These are phyloP conservation scores for Drosophila mercatorum DNA, from an alignment of 2,888 invertebrate species.

Conservation along the genomic window DNA sequence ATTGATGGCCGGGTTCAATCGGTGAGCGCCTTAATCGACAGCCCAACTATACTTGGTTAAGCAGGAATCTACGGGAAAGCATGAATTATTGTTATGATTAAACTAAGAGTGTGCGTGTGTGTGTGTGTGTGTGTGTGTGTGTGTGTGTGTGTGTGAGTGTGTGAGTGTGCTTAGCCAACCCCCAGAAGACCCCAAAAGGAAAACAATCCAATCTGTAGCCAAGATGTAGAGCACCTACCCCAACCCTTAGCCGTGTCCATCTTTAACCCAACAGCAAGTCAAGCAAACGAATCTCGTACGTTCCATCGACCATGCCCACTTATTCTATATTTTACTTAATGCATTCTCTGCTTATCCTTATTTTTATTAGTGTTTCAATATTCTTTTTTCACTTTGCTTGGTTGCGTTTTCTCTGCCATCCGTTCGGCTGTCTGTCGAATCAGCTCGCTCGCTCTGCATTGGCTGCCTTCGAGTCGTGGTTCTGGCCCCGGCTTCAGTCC, in stretches of 20 bases:
- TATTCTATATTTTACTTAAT: constrained; percentile 82
- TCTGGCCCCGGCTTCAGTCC: constrained; percentile 35
- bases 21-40: constrained; percentile 30
- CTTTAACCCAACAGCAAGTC: constrained; percentile 37
- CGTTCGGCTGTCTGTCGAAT: constrained; percentile 41
- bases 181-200: constrained; percentile 29
- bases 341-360: constrained; percentile 81
- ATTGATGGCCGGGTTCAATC: not conserved
- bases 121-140: too few species aligned
- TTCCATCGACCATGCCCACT: constrained; percentile 61
- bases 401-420: constrained; percentile 73
- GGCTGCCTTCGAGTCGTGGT: constrained; percentile 50
- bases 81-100: constrained; percentile 81
- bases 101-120: constrained; percentile 38
- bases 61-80: constrained; percentile 59
- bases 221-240: not conserved
- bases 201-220: constrained; percentile 51
- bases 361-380: constrained; percentile 81
- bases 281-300: constrained; percentile 52
- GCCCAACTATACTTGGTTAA: constrained; percentile 38
- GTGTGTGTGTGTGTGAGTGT: not conserved
- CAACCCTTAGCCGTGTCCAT: constrained; percentile 24
- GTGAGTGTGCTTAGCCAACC: constrained; percentile 23
- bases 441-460: constrained; percentile 38
- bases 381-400: constrained; percentile 80